These are phyloP conservation scores for Pardalotus punctatus DNA, from an alignment of 2,113 vertebrate species.

Conservation along the genomic window DNA sequence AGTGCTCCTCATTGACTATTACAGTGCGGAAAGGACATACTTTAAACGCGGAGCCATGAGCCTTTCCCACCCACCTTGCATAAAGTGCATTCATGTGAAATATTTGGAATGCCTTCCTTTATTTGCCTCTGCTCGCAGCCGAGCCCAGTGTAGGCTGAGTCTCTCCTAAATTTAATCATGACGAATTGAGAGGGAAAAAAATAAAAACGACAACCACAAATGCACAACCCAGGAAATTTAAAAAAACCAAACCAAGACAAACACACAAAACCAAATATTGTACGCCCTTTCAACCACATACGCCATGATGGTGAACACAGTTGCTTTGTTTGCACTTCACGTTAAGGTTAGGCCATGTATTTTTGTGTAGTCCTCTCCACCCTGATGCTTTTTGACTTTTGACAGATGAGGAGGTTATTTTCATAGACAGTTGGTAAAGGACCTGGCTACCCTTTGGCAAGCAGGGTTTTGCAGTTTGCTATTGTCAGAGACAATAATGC, in stretches of 20 bases:
- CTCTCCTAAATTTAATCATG: neutral
- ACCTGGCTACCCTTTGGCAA: neutral
- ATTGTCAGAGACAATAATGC: neutral
- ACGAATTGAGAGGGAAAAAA: neutral
- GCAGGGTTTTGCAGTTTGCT: neutral
- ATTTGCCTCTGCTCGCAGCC: neutral
- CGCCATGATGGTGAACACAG: conserved; percentile 18
- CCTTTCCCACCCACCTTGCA: conserved; percentile 48
- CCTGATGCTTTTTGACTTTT: neutral
- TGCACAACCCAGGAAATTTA: neutral
- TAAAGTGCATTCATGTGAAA: conserved; percentile 57
- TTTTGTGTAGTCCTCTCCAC: neutral
- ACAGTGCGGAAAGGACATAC: neutral
- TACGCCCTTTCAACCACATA: neutral
- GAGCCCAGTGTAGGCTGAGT: neutral
- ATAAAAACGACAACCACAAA: neutral
- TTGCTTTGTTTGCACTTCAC: conserved; percentile 38
- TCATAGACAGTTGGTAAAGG: neutral
- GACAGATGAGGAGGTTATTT: neutral
- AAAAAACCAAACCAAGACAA: neutral
- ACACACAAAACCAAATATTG: neutral
- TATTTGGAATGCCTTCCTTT: conserved; percentile 59
- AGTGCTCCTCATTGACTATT: neutral
- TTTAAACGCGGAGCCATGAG: neutral
- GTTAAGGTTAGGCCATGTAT: neutral